Evolutionary conservation across 2,888 invertebrate genomes (phyloP).

Genomic region (Napeogenes inachia): DNA sequence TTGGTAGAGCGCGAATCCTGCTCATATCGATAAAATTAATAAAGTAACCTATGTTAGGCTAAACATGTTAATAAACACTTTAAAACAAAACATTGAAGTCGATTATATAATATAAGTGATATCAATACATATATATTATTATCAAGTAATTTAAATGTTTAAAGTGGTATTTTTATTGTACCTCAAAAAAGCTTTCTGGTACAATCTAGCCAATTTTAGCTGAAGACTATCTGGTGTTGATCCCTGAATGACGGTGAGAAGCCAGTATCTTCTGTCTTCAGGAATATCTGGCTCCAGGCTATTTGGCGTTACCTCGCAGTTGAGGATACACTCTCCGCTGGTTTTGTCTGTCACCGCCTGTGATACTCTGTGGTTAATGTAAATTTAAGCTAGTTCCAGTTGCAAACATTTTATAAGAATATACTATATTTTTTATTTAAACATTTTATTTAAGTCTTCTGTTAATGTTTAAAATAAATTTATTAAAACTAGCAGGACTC

Average conservation of each 20-base stretch:
- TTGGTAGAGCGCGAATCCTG: too few species aligned
- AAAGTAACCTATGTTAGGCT: too few species aligned
- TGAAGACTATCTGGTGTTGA: constrained; percentile 81
- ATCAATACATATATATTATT: too few species aligned
- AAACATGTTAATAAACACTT: too few species aligned
- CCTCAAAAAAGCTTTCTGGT: constrained; percentile 89
- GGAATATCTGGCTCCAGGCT: constrained; percentile 74
- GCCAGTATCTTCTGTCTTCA: constrained; percentile 86
- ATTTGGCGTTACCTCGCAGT: constrained; percentile 69
- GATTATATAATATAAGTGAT: too few species aligned
- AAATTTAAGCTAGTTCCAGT: constrained; percentile 1
- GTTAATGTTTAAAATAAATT: too few species aligned
- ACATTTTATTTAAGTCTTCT: too few species aligned
- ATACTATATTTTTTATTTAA: too few species aligned
- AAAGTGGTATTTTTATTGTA: constrained; percentile 39
- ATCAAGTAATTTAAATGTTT: too few species aligned
- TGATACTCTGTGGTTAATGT: constrained; percentile 16
- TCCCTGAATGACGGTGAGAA: constrained; percentile 84
- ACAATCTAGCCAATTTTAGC: constrained; percentile 84
- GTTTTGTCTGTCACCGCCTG: constrained; percentile 71
- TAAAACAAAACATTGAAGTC: too few species aligned
- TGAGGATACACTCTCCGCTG: constrained; percentile 72
- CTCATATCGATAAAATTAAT: too few species aligned
- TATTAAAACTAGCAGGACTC: too few species aligned
- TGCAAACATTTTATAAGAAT: background rate